Evolutionary conservation across 2,888 invertebrate species (phyloP).

Genomic region (Epinotia ramella): DNA sequence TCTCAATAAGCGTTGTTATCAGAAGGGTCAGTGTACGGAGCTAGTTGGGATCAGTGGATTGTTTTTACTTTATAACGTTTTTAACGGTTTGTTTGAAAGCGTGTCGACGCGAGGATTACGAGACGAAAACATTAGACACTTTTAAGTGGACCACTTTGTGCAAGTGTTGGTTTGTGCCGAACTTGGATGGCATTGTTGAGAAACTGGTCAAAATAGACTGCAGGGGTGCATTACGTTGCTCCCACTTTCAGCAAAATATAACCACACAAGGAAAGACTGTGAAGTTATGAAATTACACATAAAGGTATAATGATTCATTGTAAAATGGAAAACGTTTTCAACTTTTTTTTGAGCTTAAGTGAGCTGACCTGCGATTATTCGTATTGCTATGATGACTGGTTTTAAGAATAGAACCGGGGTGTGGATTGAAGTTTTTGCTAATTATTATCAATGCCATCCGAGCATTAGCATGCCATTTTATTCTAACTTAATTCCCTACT

Average conservation of each 20-base stretch:
- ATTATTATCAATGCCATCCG: background rate
- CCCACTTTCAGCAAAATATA: background rate
- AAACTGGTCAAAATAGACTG: slow-evolving; percentile 17
- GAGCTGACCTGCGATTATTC: background rate
- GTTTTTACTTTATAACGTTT: slow-evolving; percentile 31
- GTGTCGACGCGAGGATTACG: slow-evolving; percentile 36
- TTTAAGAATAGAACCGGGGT: background rate
- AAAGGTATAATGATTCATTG: background rate
- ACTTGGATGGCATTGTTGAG: slow-evolving; percentile 14
- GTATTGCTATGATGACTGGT: background rate
- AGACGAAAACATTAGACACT: slow-evolving; percentile 38
- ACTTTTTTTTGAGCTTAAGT: too few relatives aligned
- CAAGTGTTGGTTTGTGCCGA: slow-evolving; percentile 21
- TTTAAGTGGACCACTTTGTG: slow-evolving; percentile 37
- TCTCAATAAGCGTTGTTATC: slow-evolving; percentile 41
- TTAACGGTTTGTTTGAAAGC: slow-evolving; percentile 33
- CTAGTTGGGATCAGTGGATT: slow-evolving; percentile 14
- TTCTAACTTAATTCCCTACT: background rate
- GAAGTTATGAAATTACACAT: background rate
- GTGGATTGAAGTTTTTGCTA: background rate
- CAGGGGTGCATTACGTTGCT: background rate
- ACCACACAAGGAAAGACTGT: background rate
- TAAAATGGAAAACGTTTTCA: too few relatives aligned
- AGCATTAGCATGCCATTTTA: background rate
- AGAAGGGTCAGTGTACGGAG: slow-evolving; percentile 25